Evolutionary conservation across 2,113 vertebrate species (phyloP), one percentile per base, ranked within the genome.

Genomic region (Loxodonta africana): DNA sequence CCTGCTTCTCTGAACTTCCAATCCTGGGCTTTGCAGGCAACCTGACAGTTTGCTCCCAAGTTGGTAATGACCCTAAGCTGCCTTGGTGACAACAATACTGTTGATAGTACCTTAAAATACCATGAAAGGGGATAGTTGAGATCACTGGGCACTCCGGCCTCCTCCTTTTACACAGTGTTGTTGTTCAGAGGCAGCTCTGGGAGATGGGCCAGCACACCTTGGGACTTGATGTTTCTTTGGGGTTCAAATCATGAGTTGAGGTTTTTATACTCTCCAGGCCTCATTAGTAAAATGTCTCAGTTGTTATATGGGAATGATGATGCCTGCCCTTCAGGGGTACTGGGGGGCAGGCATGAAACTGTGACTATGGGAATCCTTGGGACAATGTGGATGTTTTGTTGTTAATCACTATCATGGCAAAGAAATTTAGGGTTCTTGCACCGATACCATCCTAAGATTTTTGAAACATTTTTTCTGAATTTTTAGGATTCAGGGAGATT

Each of bases 1-100:
- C 78, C 92, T 94, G 89, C 23, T 0, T 1, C 96, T 92, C 86
- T 96, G 94, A 95, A 96, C 97, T 97, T 97, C 88, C 2, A 4
- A 67, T 77, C 0, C 11, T 53, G 67, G 92, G 41, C 63, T 97
- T 92, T 44, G 51, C 48, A 83, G 78, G 57, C 74, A 90, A 57
- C 48, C 92, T 73, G 87, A 67, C 26, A 80, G 57, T 85, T 95
- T 93, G 84, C 83, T 86, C 65, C 88, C 88, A 95, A 46, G 1
- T 67, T 41, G 30, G 23, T 78, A 51, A 88, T 76, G 48, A 26
- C 57, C 48, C 80, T 77, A 15, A 11, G 15, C 81, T 84, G 76
- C 25, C 83, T 95, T 33, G 77, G 4, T 71, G 83, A 62, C 74
- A 92, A 87, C 60, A 82, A 14, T 73, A 30, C 78, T 88, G 51